Conservation (phyloP, 2,113 vertebrate species). For the Rhagologus leucostigma region DNA sequence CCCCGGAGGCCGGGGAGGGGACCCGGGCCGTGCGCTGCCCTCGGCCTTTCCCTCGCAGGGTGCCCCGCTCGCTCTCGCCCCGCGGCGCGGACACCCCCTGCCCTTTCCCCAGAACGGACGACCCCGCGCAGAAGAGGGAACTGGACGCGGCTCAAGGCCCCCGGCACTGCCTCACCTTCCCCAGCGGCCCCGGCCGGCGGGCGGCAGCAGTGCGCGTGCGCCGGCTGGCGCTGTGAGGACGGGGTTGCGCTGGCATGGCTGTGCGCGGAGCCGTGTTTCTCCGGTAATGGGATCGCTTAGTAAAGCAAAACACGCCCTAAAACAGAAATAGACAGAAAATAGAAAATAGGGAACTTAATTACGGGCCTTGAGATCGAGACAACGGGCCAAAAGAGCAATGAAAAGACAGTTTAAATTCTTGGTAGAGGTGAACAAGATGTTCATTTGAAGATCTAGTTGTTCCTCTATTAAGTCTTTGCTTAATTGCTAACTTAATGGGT, state of each 20-base stretch:
- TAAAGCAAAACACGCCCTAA: accelerated
- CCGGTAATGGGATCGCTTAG: accelerated
- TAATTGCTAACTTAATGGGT: neutral
- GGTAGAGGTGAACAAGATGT: neutral
- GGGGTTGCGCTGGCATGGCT: accelerated
- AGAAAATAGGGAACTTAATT: accelerated
- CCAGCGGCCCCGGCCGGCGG: accelerated
- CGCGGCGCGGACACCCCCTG: neutral
- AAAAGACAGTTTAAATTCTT: neutral
- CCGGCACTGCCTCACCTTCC: conserved; percentile 52
- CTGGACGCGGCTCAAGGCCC: accelerated
- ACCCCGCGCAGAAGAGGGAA: neutral
- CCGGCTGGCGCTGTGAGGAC: accelerated
- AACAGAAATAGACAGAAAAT: accelerated
- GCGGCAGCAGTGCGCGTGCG: neutral
- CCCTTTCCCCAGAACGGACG: neutral
- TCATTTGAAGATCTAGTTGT: neutral
- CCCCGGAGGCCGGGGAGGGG: no score
- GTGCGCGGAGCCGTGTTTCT: accelerated
- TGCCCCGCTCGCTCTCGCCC: neutral
- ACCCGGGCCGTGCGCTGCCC: no score
- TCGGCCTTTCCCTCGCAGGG: no score
- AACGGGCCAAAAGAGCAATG: neutral
- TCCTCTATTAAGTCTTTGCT: neutral
- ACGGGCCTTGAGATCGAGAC: no score